Evolutionary conservation across 2,797 vertebrate genomes (phyloP), one percentile per base, ranked within the genome.

Genomic region (Spea hammondii): DNA sequence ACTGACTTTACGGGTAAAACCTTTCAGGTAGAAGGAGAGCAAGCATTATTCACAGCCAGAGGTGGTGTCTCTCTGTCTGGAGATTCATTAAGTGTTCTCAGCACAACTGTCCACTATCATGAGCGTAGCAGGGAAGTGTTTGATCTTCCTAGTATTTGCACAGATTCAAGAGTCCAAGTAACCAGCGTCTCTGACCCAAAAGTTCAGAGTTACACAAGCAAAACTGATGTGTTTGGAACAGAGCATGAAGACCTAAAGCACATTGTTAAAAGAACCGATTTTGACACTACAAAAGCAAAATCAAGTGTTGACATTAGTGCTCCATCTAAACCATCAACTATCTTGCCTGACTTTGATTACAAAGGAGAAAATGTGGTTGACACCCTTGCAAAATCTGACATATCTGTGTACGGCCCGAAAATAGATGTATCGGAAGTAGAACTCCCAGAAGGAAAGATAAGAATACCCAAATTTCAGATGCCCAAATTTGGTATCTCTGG

Each of bases 401-500:
- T 2, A 6, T 53, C 51, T 53, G 51, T 53, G 10, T 53, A 6
- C 10, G 51, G 51, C 10, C 75, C 47, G 9, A 60, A 64, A 60
- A 46, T 70, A 32, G 32, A 70, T 59, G 6, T 6, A 54, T 59
- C 64, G 54, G 13, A 68, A 50, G 57, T 54, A 32, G 70, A 17
- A 46, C 53, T 65, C n/a, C n/a, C 62, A 57, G 50, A 55, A 60
- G 55, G 32, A 17, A 62, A 64, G 17, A 53, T 70, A 45, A 69
- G 32, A 4, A 51, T 54, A 17, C 50, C 50, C 8, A 12, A 9
- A 48, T 49, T 68, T 44, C 44, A 84, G 0, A 82, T 83, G 5
- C 77, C 86, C 45, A 84, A 82, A n/a, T 57, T 80, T 65, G 54
- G 78, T 45, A 0, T 87, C 0, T 82, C 84, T 10, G 66, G 55